Evolutionary conservation across 2,113 vertebrate genomes (phyloP).

Genomic region (Acinonyx jubatus): DNA sequence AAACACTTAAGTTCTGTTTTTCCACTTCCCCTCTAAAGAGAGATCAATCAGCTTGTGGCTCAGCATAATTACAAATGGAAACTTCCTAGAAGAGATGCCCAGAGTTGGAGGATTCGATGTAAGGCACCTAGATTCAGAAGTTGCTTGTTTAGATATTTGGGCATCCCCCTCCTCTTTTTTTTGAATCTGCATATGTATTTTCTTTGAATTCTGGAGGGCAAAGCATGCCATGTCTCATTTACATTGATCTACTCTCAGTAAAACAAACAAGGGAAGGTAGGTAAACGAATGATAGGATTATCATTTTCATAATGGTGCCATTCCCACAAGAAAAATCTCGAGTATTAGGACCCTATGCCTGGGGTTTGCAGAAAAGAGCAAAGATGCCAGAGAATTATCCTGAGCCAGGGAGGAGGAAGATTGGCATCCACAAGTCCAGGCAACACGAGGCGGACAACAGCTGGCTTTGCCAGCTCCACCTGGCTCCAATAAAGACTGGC

Average conservation of each 20-base stretch:
- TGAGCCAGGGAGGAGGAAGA: conserved; percentile 51
- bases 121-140: conserved; percentile 16
- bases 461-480: conserved; percentile 75
- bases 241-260: conserved; percentile 13
- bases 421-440: conserved; percentile 67
- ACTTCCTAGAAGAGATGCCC: conserved; percentile 5
- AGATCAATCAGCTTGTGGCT: conserved; percentile 67
- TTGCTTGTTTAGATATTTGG: neutral
- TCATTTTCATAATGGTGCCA: neutral
- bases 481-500: conserved; percentile 77
- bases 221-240: conserved; percentile 6
- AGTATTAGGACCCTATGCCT: neutral
- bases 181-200: conserved; percentile 34
- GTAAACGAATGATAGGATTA: conserved; percentile 32
- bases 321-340: conserved; percentile 31
- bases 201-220: conserved; percentile 46
- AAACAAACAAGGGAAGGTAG: conserved; percentile 5
- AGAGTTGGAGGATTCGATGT: neutral
- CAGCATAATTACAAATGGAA: conserved; percentile 67
- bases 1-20: conserved; percentile 73
- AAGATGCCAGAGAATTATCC: conserved; percentile 63
- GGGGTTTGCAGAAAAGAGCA: conserved; percentile 53
- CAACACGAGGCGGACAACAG: conserved; percentile 69
- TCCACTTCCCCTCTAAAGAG: conserved; percentile 58
- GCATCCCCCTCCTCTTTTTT: neutral